Conservation (phyloP, 64 coral and sea anemone species). For the Astreopora myriophthalma region DNA sequence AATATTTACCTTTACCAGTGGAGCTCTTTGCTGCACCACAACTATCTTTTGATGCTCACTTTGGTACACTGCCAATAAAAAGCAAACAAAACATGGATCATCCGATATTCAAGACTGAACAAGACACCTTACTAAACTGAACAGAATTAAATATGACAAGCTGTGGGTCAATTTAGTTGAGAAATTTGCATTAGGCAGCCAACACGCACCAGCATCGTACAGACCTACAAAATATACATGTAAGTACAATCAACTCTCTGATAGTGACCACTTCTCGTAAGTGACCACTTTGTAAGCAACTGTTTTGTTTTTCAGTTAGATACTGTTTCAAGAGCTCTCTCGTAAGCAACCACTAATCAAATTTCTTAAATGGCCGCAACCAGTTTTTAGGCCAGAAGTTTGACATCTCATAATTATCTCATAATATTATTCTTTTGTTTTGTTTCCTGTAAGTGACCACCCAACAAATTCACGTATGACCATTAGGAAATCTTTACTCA, state of each 20-base stretch:
- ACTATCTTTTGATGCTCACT: conserved; percentile 84
- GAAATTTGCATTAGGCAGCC: no score
- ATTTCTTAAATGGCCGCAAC: conserved; percentile 32
- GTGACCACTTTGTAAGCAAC: conserved; percentile 34
- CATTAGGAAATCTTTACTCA: conserved; percentile 36
- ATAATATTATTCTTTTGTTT: conserved; percentile 52
- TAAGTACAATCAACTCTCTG: background rate
- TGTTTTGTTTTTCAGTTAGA: conserved; percentile 24
- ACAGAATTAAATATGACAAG: no score
- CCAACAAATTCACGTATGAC: conserved; percentile 14
- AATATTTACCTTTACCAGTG: conserved; percentile 90
- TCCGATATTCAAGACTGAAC: no score
- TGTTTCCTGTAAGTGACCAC: conserved; percentile 32
- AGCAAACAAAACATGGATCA: background rate
- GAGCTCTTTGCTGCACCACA: conserved; percentile 90
- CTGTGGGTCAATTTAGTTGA: no score
- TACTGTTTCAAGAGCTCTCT: conserved; percentile 27
- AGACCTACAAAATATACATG: no score
- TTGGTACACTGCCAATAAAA: conserved; percentile 86
- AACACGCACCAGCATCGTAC: no score
- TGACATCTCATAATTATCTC: no score
- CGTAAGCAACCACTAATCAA: conserved; percentile 14
- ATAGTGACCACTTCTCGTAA: conserved; percentile 17
- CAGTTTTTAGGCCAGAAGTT: conserved; percentile 20
- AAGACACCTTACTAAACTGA: no score